Evolutionary conservation across 2,113 vertebrate species (phyloP).

Genomic region (Pogonocichla stellata): DNA sequence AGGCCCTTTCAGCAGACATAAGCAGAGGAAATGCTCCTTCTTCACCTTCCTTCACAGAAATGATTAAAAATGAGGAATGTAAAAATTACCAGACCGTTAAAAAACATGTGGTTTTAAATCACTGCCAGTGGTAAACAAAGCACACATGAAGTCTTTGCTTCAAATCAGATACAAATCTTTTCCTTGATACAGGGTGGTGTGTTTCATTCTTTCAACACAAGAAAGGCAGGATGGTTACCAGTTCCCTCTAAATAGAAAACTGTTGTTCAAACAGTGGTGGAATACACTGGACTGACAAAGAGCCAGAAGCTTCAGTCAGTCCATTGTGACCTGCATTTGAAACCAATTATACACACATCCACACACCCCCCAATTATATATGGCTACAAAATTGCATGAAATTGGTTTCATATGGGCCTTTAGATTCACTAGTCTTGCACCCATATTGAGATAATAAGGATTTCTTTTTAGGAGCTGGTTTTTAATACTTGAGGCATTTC

Average conservation of each 20-base stretch:
- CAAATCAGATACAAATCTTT: conserved; percentile 3
- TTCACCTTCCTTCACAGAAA: not conserved
- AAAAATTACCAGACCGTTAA: not conserved
- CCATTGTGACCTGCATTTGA: conserved; percentile 65
- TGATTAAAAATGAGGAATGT: not conserved
- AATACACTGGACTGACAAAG: not conserved
- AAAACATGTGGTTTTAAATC: not conserved
- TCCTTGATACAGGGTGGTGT: not conserved
- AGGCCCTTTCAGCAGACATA: not conserved
- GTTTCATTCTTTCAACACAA: conserved; percentile 29
- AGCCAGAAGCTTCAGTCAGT: conserved; percentile 3
- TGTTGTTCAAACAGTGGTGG: conserved; percentile 41
- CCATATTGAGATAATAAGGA: conserved; percentile 72
- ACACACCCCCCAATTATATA: conserved; percentile 22
- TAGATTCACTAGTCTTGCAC: conserved; percentile 47
- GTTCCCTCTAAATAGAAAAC: conserved; percentile 41
- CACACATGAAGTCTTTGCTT: not conserved
- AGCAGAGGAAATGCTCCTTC: not conserved
- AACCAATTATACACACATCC: conserved; percentile 54
- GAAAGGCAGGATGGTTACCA: not conserved
- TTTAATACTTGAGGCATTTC: conserved; percentile 57
- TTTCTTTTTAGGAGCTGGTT: conserved; percentile 55
- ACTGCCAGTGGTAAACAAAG: not conserved
- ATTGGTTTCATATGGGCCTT: conserved; percentile 72
- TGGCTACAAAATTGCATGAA: conserved; percentile 62